Conservation (phyloP, 2,888 invertebrate genomes). For the Plebejus argus region DNA sequence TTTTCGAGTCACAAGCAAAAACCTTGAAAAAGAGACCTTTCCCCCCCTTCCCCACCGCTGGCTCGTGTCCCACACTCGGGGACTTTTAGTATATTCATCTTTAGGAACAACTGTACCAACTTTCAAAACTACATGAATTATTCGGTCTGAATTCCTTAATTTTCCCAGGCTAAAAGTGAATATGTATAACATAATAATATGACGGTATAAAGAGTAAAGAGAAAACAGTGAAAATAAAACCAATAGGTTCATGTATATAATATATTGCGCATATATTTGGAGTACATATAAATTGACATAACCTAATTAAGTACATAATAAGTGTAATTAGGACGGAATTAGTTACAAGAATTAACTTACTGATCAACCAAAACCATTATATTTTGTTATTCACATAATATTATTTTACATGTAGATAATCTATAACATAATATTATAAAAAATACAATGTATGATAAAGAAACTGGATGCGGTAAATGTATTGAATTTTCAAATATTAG, state of each 20-base stretch:
- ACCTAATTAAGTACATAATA: constrained; percentile 25
- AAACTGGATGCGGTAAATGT: neutral
- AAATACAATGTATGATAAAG: neutral
- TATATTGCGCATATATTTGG: neutral
- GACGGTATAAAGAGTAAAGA: neutral
- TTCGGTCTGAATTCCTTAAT: too few species aligned
- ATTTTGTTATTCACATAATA: neutral
- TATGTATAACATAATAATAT: too few species aligned
- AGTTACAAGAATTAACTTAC: neutral
- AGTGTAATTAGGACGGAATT: constrained; percentile 24
- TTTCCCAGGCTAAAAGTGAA: too few species aligned
- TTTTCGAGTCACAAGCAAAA: too few species aligned
- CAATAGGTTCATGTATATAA: neutral
- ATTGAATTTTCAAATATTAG: neutral
- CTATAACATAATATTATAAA: too few species aligned
- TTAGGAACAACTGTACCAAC: too few species aligned
- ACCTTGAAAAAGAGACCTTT: too few species aligned
- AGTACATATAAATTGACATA: constrained; percentile 12
- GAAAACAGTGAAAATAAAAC: neutral
- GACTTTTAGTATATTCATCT: too few species aligned
- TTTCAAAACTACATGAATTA: too few species aligned
- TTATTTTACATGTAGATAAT: neutral
- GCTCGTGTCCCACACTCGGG: too few species aligned
- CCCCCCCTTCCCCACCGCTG: too few species aligned
- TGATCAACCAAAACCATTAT: neutral